Base-by-base conservation (phyloP, 2,797 vertebrate species). In the Acrocephalus scirpaceus region DNA sequence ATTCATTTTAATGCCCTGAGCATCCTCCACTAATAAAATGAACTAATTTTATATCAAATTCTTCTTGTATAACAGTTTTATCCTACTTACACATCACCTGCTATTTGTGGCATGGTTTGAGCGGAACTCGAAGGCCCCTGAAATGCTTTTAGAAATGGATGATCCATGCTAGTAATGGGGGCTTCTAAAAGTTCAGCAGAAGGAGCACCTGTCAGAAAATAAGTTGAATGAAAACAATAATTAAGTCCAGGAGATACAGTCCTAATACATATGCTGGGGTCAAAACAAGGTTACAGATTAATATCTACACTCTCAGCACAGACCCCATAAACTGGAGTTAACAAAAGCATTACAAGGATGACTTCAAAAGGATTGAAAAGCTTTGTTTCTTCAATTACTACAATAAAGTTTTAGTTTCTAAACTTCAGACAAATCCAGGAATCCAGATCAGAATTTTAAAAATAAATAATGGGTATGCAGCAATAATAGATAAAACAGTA, bases 91-190 rank as follows among this genome's bases (percentile, higher is more conserved):
- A 75, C 2, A 88, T 26, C 48, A 96, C 90, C 96, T 93, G 93
- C 88, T 90, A 77, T 70, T 67, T 92, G 90, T 45, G 89, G 71
- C 29, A 44, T 48, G 57, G 79, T 58, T 95, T 97, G 95, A 83
- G 66, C 5, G 6, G 96, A 97, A 94, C 70, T 76, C 15, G 95
- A 94, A 60, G 97, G 92, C 21, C 62, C 88, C 58, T 96, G 95
- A 61, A 96, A 96, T 53, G 96, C 94, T 97, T 91, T 98, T 56
- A 98, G 78, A 94, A 98, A 98, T 42, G 97, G 97, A 76, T 98
- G 98, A 62, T 98, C 98, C 77, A 32, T 71, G 64, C 82, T 90
- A 16, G 71, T 97, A 86, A 94, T 67, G 36, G 98, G 72, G 50
- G 96, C 90, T 53, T 98, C 96, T 82, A 98, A 91, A 95, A 97